Base-by-base conservation (phyloP, 1,140 invertebrate species). In the Drosophila pruinosa region DNA sequence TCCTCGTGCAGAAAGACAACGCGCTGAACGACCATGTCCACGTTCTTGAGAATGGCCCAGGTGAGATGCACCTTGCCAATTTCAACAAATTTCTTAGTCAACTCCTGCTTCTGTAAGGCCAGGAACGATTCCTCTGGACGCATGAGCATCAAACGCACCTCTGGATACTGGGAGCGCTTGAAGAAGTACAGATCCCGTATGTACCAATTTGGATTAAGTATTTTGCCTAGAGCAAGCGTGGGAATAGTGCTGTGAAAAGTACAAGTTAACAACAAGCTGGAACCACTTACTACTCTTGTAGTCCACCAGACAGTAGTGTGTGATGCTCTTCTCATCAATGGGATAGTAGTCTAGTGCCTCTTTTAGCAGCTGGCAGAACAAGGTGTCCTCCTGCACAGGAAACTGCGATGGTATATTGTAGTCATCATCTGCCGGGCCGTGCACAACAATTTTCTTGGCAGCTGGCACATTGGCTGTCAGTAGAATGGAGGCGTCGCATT, bases 1-100 rank as follows among this genome's bases (percentile, higher is more conserved):
- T 99, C 99, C 91, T 99, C 99, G 91, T 99, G 98, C 7, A 99
- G 93, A 91, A 99, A 99, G n/a, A 99, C 97, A 1, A 99, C 98
- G 50, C 96, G 94, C 92, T 99, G 98, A 1, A 98, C 97, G 6
- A 98, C 96, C 96, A 97, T 97, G 75, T 97, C 96, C 17, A 97
- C 96, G 86, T 97, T 97, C 83, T 97, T 97, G 24, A 97, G 93
- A 74, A 97, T 97, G 1, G 96, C 96, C 96, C 96, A 97, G 0
- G 96, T 97, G 1, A 97, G 91, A 50, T 97, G 93, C 0, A 97
- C 96, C 92, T 99, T 99, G 12, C 99, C 98, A 62, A 98, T 97
- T 92, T 99, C 99, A 0, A 99, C 95, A 89, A 99, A 99, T 89
- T 99, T 99, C 75, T 98, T 95, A 39, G 96, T 94, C 34, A 99